Percentiles rank a stretch among this genome's conserved stretches.
Evolutionary conservation across 2,113 vertebrate species (phyloP).

Genomic region (Ptychochromis oligacanthus): DNA sequence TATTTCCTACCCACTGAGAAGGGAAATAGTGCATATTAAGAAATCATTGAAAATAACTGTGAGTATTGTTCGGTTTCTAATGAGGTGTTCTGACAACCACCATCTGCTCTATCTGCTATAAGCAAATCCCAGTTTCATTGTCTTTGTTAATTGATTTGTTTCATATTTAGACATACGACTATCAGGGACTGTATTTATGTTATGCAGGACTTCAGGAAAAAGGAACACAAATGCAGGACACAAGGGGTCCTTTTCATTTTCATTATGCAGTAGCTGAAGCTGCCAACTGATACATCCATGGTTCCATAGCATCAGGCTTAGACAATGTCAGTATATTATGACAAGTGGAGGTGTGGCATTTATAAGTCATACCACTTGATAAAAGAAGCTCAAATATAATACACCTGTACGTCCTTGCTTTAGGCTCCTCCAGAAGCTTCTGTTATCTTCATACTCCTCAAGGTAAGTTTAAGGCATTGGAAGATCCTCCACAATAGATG

Average conservation of each 20-base stretch:
- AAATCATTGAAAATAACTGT: slow-evolving; percentile 40
- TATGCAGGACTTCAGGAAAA: background rate
- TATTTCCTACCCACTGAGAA: slow-evolving; percentile 6
- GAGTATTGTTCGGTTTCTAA: slow-evolving; percentile 20
- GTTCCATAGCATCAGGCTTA: background rate
- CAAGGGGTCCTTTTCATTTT: background rate
- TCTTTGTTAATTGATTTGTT: background rate
- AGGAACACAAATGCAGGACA: background rate
- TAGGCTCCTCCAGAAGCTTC: background rate
- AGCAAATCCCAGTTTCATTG: background rate
- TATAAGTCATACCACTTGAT: background rate
- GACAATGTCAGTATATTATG: background rate
- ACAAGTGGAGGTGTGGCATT: background rate
- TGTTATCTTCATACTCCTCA: background rate
- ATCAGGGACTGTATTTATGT: background rate
- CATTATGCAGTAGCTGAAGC: background rate
- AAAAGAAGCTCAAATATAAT: background rate
- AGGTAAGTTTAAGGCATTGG: background rate
- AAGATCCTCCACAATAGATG: background rate
- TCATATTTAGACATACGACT: background rate
- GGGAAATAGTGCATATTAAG: slow-evolving; percentile 8
- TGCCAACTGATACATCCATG: background rate
- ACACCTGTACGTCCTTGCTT: background rate
- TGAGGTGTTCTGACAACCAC: slow-evolving; percentile 6
- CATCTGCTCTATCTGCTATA: background rate